A percentile compares a stretch with the other conserved stretches of the same genome.
phyloP scores from a whole-genome alignment of 2,888 invertebrate species.

The Lathronympha strigana region DNA sequence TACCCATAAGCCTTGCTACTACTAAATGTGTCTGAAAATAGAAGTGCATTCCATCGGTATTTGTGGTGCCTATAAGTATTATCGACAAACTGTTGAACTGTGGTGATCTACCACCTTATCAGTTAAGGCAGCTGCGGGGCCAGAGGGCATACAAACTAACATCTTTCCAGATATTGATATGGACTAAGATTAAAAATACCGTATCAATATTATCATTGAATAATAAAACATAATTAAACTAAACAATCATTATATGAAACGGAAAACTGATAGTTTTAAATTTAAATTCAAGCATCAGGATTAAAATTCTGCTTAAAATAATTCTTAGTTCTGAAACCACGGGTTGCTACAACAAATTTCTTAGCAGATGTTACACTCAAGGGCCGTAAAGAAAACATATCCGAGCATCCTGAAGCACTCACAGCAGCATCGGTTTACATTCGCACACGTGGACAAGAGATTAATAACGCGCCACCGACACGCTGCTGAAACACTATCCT shows the following conservation, averaged over 20 bases:
- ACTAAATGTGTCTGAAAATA: slow-evolving; percentile 29
- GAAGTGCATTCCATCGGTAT: slow-evolving; percentile 31
- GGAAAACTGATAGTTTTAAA: no score
- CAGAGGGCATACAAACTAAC: neutral
- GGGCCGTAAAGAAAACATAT: slow-evolving; percentile 10
- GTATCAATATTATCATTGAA: neutral
- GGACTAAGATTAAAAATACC: neutral
- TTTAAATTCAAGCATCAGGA: neutral
- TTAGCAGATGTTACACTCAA: slow-evolving; percentile 5
- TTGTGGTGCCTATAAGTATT: slow-evolving; percentile 30
- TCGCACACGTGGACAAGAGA: slow-evolving; percentile 37
- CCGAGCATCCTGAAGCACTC: slow-evolving; percentile 13
- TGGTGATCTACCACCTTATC: slow-evolving; percentile 34
- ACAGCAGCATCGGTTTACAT: slow-evolving; percentile 28
- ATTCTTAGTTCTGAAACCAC: neutral
- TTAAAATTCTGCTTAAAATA: neutral
- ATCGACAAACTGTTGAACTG: slow-evolving; percentile 34
- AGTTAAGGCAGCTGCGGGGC: slow-evolving; percentile 27
- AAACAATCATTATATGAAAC: no score
- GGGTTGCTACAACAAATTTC: neutral
- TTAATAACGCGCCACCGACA: slow-evolving; percentile 44
- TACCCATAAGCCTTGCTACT: neutral
- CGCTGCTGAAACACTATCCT: slow-evolving; percentile 45
- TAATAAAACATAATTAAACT: neutral
- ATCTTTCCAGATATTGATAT: neutral